Evolutionary conservation across 2,888 invertebrate species (phyloP), one percentile per base, ranked within the genome.

Genomic region (Drosophila paramelanica): DNA sequence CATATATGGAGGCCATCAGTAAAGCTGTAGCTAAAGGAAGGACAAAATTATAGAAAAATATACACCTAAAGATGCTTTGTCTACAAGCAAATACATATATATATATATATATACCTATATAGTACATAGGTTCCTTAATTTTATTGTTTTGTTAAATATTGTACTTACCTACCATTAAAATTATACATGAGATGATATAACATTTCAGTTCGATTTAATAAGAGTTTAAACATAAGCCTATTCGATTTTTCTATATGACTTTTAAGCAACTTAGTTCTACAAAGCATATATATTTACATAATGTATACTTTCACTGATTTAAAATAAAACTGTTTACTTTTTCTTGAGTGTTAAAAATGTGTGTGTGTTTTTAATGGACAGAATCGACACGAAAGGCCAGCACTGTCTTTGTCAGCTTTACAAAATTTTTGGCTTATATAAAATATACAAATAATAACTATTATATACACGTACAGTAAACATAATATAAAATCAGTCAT

Each of bases 281-380:
- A 79, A 65, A 59, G 59, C 57, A 38, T 51, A 39, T n/a, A 70
- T 59, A 69, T 58, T 52, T 59, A 72, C 60, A 72, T 77, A 79
- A 47, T 68, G 78, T 72, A 83, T 83, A 64, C 62, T 76, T 69
- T 86, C 69, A 73, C 67, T 88, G 73, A 80, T 80, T 84, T 84
- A 52, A 83, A 84, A 88, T 86, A 88, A 84, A 88, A 75, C 41
- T 52, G 67, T 74, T 85, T 79, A 67, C 67, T 55, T 67, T 78
- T 78, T 79, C 65, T 69, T 76, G 78, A 67, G 73, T 79, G 79
- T 78, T 78, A 61, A 75, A 4, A 33, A 27, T n/a, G 0, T 10
- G 3, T 5, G 31, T 27, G 36, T 36, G 53, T 4, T 62, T 49
- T 33, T 33, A 33, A 10, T 8, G 11, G 33, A 17, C 17, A 17